Evolutionary conservation across 2,113 vertebrate species (phyloP).

Genomic region (Albula goreensis): DNA sequence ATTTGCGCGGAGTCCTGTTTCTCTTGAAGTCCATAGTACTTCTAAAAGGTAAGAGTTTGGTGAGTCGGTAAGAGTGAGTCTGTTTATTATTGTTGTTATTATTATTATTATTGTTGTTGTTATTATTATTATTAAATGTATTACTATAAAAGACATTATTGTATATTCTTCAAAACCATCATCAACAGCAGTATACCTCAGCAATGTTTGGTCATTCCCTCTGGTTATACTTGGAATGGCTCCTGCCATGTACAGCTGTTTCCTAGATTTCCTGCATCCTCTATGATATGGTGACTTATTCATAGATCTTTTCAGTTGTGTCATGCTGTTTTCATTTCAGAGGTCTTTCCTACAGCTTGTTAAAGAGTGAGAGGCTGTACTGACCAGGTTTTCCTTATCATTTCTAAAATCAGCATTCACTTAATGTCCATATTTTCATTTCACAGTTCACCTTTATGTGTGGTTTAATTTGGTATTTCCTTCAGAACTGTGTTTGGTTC

Average conservation of each 20-base stretch:
- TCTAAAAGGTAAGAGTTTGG: conserved; percentile 61
- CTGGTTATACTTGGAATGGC: neutral
- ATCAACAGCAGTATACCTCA: neutral
- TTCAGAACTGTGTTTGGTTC: neutral
- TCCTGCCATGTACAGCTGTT: conserved; percentile 46
- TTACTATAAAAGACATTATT: neutral
- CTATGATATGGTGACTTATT: neutral
- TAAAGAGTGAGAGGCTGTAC: neutral
- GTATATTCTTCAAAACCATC: neutral
- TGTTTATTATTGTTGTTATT: neutral
- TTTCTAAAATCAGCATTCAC: neutral
- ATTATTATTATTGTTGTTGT: too few relatives aligned
- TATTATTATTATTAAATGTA: too few relatives aligned
- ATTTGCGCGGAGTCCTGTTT: conserved; percentile 60
- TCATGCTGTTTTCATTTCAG: conserved; percentile 12
- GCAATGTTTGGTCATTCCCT: neutral
- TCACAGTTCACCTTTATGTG: conserved; percentile 2
- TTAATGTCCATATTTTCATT: conserved; percentile 9
- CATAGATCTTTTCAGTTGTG: neutral
- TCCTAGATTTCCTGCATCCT: neutral
- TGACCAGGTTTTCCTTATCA: neutral
- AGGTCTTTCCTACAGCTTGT: neutral
- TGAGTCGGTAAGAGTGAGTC: neutral
- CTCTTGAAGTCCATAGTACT: conserved; percentile 62
- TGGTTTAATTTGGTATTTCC: conserved; percentile 7